Conservation (phyloP, 2,888 invertebrate genomes). For the Chaetogeoica ovagalla region DNA sequence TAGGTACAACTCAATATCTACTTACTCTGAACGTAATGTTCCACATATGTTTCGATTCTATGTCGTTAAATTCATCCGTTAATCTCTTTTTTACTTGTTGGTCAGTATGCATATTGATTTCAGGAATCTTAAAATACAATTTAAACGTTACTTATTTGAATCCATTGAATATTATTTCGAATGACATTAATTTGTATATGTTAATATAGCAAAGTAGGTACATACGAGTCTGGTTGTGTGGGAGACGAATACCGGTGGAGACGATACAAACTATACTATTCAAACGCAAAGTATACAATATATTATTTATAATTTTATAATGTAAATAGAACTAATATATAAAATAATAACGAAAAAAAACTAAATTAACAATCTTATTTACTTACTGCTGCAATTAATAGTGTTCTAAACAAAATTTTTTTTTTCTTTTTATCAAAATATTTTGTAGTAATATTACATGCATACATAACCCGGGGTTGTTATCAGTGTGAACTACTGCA, state of each 20-base stretch:
- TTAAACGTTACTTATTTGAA: not conserved
- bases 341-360: not conserved
- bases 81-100: conserved; percentile 60
- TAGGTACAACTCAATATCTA: not conserved
- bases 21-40: conserved; percentile 59
- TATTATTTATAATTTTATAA: not conserved
- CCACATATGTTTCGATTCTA: conserved; percentile 74
- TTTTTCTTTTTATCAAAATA: conserved; percentile 12
- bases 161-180: no score
- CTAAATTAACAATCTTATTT: not conserved
- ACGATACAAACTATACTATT: no score
- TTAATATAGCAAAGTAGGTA: no score
- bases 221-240: no score
- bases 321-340: not conserved
- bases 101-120: conserved; percentile 18
- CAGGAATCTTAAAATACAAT: not conserved
- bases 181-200: no score
- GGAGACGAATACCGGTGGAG: no score
- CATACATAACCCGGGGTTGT: not conserved
- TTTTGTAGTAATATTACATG: no score
- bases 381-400: conserved; percentile 23
- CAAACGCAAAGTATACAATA: no score
- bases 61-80: conserved; percentile 74
- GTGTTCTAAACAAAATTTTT: not conserved
- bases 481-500: conserved; percentile 19